phyloP scores from a whole-genome alignment of 2,888 invertebrate genomes.

The Aproaerema taeniolella region DNA sequence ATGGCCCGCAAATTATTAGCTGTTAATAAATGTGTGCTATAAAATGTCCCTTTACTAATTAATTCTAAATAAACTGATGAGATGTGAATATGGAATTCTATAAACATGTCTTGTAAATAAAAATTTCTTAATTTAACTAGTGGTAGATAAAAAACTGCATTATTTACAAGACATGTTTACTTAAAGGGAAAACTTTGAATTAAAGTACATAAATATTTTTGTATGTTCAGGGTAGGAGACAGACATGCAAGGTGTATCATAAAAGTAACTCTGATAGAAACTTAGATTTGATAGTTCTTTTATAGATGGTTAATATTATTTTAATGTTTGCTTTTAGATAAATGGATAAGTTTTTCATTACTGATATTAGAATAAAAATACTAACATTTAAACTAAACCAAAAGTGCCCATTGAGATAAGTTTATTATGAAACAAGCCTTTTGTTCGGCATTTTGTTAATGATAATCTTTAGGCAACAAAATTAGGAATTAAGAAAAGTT shows the following conservation, averaged over 20 bases:
- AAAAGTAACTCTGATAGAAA: slow-evolving; percentile 66
- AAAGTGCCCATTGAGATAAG: slow-evolving; percentile 79
- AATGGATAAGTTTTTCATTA: slow-evolving; percentile 70
- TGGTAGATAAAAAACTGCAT: no score
- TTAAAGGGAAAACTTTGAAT: slow-evolving; percentile 45
- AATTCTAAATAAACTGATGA: slow-evolving; percentile 45
- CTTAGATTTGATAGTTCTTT: slow-evolving; percentile 73
- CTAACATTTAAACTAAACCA: slow-evolving; percentile 75
- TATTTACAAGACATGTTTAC: slow-evolving; percentile 39
- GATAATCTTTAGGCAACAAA: slow-evolving; percentile 73
- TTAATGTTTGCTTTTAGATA: slow-evolving; percentile 72
- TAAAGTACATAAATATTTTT: slow-evolving; percentile 75
- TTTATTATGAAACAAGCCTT: slow-evolving; percentile 70
- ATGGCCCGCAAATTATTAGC: slow-evolving; percentile 54
- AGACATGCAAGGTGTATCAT: slow-evolving; percentile 58
- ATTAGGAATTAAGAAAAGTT: slow-evolving; percentile 71
- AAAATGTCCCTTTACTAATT: slow-evolving; percentile 50
- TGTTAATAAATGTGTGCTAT: slow-evolving; percentile 67
- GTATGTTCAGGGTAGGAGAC: slow-evolving; percentile 66
- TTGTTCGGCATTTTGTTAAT: slow-evolving; percentile 68
- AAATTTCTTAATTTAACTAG: no score
- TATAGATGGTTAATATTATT: slow-evolving; percentile 71
- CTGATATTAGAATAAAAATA: slow-evolving; percentile 70
- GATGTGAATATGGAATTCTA: slow-evolving; percentile 37
- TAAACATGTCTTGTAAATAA: slow-evolving; percentile 40